Conservation (phyloP, 2,797 vertebrate genomes). For the Xerus rutilus region DNA sequence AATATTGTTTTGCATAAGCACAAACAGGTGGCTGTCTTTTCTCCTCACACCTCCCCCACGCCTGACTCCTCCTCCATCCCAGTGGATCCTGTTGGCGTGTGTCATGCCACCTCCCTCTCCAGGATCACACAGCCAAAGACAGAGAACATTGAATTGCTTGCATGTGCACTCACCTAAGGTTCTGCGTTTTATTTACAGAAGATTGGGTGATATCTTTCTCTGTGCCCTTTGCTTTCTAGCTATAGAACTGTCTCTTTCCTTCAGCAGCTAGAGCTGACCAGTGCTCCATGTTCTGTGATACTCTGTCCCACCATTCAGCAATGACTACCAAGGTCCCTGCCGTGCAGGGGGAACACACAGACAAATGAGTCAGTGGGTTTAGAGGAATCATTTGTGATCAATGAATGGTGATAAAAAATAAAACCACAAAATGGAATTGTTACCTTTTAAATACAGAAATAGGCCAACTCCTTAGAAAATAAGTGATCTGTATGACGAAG, state of each 20-base stretch:
- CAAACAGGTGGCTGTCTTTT: neutral
- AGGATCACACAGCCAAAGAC: neutral
- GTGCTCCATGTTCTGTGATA: too few species aligned
- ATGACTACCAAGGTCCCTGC: too few species aligned
- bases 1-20: neutral
- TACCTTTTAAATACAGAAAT: neutral
- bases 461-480: neutral
- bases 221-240: too few species aligned
- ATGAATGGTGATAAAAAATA: neutral
- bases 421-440: neutral
- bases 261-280: neutral
- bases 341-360: fast-evolving
- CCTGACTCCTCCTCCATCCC: too few species aligned
- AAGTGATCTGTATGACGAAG: too few species aligned
- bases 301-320: neutral
- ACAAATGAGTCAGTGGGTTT: neutral
- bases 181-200: too few species aligned
- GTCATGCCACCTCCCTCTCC: too few species aligned
- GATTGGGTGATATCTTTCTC: too few species aligned
- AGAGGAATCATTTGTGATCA: too few species aligned
- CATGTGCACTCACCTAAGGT: neutral
- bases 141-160: neutral
- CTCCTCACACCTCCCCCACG: too few species aligned
- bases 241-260: neutral
- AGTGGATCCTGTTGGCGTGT: too few species aligned